These are phyloP conservation scores for Calypte anna DNA, from an alignment of 2,113 vertebrate species.

Conservation along the genomic window DNA sequence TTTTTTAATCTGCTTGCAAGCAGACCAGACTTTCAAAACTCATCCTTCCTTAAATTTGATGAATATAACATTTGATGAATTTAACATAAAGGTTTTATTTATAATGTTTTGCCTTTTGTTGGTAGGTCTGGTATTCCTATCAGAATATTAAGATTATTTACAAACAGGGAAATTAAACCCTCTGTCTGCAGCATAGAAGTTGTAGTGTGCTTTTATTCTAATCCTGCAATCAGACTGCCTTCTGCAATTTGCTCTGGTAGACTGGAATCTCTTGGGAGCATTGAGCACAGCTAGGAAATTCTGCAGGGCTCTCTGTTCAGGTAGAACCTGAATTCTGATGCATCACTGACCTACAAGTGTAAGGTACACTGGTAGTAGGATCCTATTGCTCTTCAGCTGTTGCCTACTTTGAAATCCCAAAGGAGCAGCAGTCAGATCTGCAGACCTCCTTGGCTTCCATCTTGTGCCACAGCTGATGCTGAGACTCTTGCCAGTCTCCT, in stretches of 20 bases:
- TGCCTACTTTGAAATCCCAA: neutral
- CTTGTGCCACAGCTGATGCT: neutral
- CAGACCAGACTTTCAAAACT: neutral
- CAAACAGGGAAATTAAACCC: neutral
- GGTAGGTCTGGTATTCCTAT: neutral
- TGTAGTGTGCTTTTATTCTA: neutral
- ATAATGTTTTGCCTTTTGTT: neutral
- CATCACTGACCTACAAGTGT: neutral
- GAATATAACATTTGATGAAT: neutral
- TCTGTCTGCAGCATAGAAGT: neutral
- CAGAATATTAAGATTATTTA: neutral
- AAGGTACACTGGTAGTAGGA: neutral
- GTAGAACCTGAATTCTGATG: neutral
- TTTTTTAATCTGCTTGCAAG: neutral
- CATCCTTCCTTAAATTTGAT: neutral
- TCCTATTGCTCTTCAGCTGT: neutral
- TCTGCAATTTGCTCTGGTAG: neutral
- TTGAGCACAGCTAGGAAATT: neutral
- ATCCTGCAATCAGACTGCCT: neutral
- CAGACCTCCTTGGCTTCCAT: neutral
- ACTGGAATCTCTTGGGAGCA: neutral
- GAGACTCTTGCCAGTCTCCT: neutral
- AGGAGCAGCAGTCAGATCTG: rapidly evolving
- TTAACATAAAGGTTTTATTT: neutral
- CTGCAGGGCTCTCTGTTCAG: neutral